A percentile compares a stretch with the other conserved stretches of the same genome.
Evolutionary conservation across 2,113 vertebrate species (phyloP).

Genomic region (Hippocampus mohnikei): DNA sequence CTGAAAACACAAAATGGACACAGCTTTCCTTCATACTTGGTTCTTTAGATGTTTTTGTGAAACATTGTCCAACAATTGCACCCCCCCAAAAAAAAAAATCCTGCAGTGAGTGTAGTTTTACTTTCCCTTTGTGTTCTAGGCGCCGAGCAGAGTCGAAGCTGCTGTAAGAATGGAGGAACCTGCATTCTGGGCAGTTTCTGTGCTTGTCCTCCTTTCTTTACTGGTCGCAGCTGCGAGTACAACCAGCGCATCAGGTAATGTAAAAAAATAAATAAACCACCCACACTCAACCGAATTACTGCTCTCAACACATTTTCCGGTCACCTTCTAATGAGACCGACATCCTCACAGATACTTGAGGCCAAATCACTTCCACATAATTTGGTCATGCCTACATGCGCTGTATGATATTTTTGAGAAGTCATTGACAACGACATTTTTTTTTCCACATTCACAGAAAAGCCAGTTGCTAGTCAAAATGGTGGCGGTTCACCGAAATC

Average conservation of each 20-base stretch:
- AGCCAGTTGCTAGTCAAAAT: too few species aligned
- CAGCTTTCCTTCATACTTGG: background rate
- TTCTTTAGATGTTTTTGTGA: background rate
- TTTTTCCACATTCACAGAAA: too few species aligned
- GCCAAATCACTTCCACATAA: background rate
- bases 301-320: background rate
- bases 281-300: background rate
- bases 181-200: constrained; percentile 75
- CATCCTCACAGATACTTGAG: background rate
- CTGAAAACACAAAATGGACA: background rate
- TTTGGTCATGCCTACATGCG: too few species aligned
- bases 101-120: background rate
- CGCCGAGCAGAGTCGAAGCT: constrained; percentile 68
- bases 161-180: constrained; percentile 72
- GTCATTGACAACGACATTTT: too few species aligned
- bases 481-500: too few species aligned
- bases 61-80: background rate
- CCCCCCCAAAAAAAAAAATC: background rate
- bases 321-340: background rate
- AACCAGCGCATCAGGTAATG: constrained; percentile 60
- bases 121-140: constrained; percentile 33
- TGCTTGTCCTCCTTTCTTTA: constrained; percentile 66
- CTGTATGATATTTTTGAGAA: too few species aligned
- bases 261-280: background rate
- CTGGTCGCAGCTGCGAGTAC: constrained; percentile 65